These are phyloP conservation scores for Hydrotaea cyrtoneurina DNA, from an alignment of 2,888 invertebrate species.

Conservation along the genomic window DNA sequence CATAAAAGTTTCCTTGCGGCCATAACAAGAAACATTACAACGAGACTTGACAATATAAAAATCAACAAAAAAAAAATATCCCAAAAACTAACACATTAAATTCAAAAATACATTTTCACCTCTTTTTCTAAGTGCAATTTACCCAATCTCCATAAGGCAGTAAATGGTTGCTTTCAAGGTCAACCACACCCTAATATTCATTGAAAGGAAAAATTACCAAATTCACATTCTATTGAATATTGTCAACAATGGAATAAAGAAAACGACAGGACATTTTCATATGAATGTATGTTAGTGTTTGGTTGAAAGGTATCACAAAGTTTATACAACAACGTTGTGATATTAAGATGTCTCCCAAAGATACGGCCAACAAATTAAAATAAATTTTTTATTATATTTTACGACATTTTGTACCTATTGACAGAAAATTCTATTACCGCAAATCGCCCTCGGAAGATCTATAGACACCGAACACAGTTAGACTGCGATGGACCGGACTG, in stretches of 20 bases:
- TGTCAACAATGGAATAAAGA: background rate
- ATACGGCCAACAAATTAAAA: slow-evolving; percentile 39
- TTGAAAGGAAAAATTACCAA: background rate
- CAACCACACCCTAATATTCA: background rate
- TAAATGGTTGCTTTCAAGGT: background rate
- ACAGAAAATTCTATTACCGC: slow-evolving; percentile 6
- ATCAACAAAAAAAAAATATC: background rate
- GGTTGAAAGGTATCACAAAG: slow-evolving; percentile 2
- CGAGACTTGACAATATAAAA: too few relatives aligned
- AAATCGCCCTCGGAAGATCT: background rate
- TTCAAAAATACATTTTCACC: background rate
- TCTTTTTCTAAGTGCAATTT: background rate
- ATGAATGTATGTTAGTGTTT: background rate
- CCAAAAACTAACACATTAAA: background rate
- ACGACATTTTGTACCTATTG: background rate
- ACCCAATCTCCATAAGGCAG: background rate
- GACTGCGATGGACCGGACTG: background rate
- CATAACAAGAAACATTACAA: too few relatives aligned
- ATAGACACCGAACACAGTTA: background rate
- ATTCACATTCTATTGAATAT: background rate
- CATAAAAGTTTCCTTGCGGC: background rate
- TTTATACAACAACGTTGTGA: too few relatives aligned
- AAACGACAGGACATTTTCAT: background rate
- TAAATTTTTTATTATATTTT: slow-evolving; percentile 2
- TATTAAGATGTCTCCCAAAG: slow-evolving; percentile 46